These are phyloP conservation scores for Distichodus sexfasciatus DNA, from an alignment of 2,797 vertebrate genomes.

Conservation along the genomic window DNA sequence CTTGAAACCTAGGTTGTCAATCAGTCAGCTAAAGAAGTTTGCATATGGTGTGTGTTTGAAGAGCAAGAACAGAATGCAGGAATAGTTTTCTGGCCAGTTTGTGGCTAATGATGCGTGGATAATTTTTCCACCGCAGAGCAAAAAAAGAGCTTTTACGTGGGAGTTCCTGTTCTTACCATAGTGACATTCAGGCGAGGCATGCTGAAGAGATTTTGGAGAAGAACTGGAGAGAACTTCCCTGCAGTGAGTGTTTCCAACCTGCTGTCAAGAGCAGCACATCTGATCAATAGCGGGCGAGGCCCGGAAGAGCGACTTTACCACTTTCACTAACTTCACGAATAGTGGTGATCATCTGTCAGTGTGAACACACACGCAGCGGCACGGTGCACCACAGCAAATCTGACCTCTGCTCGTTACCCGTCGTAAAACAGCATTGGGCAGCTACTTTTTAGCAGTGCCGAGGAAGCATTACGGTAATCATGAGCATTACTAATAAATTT, in stretches of 20 bases:
- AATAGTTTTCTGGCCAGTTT: slow-evolving; percentile 44
- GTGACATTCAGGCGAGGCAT: slow-evolving; percentile 30
- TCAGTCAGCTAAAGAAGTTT: no score
- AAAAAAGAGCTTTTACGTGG: slow-evolving; percentile 4
- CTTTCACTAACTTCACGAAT: no score
- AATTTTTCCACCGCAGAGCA: slow-evolving; percentile 30
- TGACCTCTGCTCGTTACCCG: no score
- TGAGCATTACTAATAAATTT: no score
- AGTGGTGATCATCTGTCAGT: no score
- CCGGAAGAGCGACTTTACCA: slow-evolving; percentile 11
- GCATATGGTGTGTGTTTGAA: not conserved
- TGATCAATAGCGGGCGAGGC: slow-evolving; percentile 13
- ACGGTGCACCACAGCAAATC: no score
- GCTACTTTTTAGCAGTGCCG: no score
- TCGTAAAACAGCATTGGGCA: no score
- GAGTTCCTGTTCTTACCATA: slow-evolving; percentile 24
- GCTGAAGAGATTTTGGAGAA: not conserved
- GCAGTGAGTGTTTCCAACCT: slow-evolving; percentile 37
- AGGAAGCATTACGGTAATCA: no score
- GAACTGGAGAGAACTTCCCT: not conserved
- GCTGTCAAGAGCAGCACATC: slow-evolving; percentile 28
- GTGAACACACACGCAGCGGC: no score
- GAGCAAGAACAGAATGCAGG: not conserved
- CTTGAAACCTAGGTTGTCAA: no score
- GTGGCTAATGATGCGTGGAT: slow-evolving; percentile 32